Evolutionary conservation across 2,888 invertebrate species (phyloP), one percentile per base, ranked within the genome.

Genomic region (Microctonus aethiopoides): DNA sequence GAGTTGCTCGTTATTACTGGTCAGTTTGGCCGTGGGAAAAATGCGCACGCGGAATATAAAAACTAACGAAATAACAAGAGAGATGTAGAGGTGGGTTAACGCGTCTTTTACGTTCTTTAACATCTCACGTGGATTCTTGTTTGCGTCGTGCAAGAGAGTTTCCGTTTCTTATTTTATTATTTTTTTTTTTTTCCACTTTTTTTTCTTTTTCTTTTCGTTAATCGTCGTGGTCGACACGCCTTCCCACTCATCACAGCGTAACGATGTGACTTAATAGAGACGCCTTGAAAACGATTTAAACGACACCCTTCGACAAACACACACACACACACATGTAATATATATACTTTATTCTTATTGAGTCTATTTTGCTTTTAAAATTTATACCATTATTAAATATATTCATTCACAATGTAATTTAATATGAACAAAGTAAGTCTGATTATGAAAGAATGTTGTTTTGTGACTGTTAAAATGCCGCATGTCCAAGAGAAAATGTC

Each of bases 1-100:
- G 20, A 65, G 65, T 68, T 79, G 76, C 79, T 74, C 76, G 74
- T 82, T 82, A 79, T 83, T 82, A 78, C 34, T 70, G 75, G 72
- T 75, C 71, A 74, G 65, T 76, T 68, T 67, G 70, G 69, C 63
- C 78, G 79, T 81, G 79, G 79, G 79, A 80, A 81, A 80, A 75
- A 68, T 72, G 51, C 22, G 56, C 65, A 61, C 22, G 63, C 24
- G 11, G 54, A 24, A n/a, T n/a, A 56, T 56, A 65, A 39, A 65
- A 20, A 56, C 36, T 24, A 52, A 56, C 16, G 36, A 26, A 16
- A 34, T 16, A 56, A 22, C 24, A 52, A 24, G 10, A 41, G n/a
- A n/a, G n/a, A n/a, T n/a, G n/a, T n/a, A n/a, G 20, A 24, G 11
- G 22, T 22, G 46, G 36, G 41, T 46, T 63, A 13, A 20, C 24